A percentile compares a stretch with the other conserved stretches of the same genome.
phyloP scores from a whole-genome alignment of 2,888 invertebrate species.

The Amiota communis region DNA sequence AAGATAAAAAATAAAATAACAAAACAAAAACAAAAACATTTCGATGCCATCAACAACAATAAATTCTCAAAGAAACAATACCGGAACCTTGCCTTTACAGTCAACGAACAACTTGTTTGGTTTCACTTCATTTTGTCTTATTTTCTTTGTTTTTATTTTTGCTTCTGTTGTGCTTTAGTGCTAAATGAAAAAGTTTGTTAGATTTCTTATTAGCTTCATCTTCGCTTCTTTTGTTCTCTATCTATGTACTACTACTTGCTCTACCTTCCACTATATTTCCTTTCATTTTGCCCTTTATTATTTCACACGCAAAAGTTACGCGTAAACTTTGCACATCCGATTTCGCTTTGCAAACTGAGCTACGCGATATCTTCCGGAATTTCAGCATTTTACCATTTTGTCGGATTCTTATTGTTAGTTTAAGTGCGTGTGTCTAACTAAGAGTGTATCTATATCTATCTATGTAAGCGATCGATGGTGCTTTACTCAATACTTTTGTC shows the following conservation, averaged over 20 bases:
- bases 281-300: constrained; percentile 46
- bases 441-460: no score
- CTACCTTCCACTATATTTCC: constrained; percentile 13
- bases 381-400: not conserved
- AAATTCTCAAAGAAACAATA: constrained; percentile 6
- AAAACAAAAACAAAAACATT: no score
- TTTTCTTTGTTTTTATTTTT: constrained; percentile 4
- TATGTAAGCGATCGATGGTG: constrained; percentile 35
- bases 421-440: not conserved
- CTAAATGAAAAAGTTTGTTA: constrained; percentile 33
- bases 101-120: constrained; percentile 34
- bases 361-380: constrained; percentile 41
- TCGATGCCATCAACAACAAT: not conserved
- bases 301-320: not conserved
- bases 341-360: constrained; percentile 23
- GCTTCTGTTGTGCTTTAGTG: constrained; percentile 34
- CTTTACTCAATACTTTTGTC: constrained; percentile 34
- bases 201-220: no score
- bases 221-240: no score
- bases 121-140: constrained; percentile 25
- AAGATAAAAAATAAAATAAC: no score
- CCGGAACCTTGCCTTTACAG: constrained; percentile 44
- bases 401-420: not conserved
- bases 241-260: no score
- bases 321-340: constrained; percentile 24